phyloP scores from a whole-genome alignment of 2,113 vertebrate species.

The Eidolon helvum region DNA sequence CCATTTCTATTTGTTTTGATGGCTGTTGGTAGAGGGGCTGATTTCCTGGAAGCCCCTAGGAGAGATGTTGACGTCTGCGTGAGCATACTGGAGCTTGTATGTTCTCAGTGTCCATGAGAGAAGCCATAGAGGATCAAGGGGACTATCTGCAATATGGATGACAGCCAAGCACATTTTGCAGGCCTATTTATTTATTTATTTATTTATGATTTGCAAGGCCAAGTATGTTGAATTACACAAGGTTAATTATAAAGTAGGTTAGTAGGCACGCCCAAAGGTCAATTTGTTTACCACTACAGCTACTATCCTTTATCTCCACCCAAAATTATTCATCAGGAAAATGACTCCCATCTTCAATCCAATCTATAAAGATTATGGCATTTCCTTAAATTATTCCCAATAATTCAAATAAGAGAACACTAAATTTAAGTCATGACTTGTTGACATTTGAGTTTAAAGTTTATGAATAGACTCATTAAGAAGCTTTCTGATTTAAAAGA shows the following conservation, averaged over 20 bases:
- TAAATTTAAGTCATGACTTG: conserved; percentile 23
- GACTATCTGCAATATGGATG: not conserved
- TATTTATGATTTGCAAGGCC: conserved; percentile 24
- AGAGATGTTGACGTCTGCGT: not conserved
- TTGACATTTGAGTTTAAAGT: conserved; percentile 41
- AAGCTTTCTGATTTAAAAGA: conserved; percentile 13
- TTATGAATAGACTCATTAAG: not conserved
- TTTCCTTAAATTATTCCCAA: conserved; percentile 48
- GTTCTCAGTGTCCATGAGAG: not conserved
- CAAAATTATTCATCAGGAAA: conserved; percentile 13
- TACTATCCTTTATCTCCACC: not conserved
- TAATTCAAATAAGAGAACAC: conserved; percentile 27
- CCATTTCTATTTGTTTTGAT: not conserved
- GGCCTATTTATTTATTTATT: not conserved
- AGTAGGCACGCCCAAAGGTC: not conserved
- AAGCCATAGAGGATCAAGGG: not conserved
- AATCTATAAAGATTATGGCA: conserved; percentile 3
- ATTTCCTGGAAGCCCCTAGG: not conserved
- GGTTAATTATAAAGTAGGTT: conserved; percentile 34
- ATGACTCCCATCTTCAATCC: not conserved
- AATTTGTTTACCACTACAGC: not conserved
- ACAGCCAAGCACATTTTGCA: conserved; percentile 1
- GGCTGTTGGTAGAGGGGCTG: not conserved
- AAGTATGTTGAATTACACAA: conserved; percentile 33
- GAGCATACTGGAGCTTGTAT: not conserved